Conservation (phyloP, 1,140 invertebrate species). For the Trachymyrmex septentrionalis region DNA sequence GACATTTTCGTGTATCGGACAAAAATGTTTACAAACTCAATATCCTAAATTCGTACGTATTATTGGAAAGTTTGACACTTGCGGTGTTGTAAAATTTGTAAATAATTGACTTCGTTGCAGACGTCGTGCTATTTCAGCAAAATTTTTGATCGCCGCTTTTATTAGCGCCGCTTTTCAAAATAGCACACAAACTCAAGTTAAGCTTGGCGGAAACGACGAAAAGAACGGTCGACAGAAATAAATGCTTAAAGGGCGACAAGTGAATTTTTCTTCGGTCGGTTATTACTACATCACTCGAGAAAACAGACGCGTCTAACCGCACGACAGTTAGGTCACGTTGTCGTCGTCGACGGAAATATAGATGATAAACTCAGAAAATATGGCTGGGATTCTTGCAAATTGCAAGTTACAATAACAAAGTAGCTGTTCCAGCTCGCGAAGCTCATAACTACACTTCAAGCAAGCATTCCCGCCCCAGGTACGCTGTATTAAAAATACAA, state of each 20-base stretch:
- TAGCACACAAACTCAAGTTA: background rate
- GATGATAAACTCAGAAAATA: conserved; percentile 60
- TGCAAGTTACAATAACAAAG: conserved; percentile 62
- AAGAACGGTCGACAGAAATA: conserved; percentile 12
- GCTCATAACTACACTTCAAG: conserved; percentile 31
- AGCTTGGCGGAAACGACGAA: background rate
- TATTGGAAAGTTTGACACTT: background rate
- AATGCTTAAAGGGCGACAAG: conserved; percentile 28
- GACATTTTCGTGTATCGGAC: background rate
- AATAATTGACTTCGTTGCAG: background rate
- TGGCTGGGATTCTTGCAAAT: conserved; percentile 53
- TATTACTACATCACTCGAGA: conserved; percentile 31
- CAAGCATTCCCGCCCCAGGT: conserved; percentile 25
- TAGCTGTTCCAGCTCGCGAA: conserved; percentile 39
- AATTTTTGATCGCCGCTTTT: background rate
- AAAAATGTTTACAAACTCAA: background rate
- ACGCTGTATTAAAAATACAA: conserved; percentile 46
- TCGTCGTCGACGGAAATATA: conserved; percentile 1
- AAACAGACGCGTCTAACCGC: conserved; percentile 42
- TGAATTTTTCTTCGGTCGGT: conserved; percentile 42
- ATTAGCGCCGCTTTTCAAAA: background rate
- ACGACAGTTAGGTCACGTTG: conserved; percentile 5
- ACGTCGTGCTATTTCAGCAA: no score
- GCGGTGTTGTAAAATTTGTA: background rate
- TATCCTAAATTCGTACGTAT: background rate